Evolutionary conservation across 1,140 invertebrate species (phyloP).

Genomic region (Drosophila pachea): DNA sequence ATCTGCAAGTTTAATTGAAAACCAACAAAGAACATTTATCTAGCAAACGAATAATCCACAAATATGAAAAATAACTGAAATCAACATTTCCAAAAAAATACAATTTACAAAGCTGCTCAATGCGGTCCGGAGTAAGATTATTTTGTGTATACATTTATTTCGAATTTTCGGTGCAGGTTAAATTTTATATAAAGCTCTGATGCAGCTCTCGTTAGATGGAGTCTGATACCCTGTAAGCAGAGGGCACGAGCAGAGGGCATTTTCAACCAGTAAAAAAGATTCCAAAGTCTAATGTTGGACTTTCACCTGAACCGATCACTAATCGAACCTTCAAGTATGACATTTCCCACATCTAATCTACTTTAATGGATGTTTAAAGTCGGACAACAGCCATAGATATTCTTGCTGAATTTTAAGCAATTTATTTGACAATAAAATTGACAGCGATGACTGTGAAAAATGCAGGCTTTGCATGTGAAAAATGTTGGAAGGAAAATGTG

Average conservation of each 20-base stretch:
- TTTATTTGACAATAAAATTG: constrained; percentile 31
- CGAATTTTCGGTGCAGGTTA: not conserved
- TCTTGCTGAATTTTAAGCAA: constrained; percentile 3
- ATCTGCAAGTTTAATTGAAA: constrained; percentile 19
- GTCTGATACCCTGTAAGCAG: not conserved
- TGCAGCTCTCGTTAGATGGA: not conserved
- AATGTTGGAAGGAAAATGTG: not conserved
- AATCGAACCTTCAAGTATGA: no score
- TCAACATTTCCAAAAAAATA: not conserved
- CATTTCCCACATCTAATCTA: no score
- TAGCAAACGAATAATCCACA: constrained; percentile 6
- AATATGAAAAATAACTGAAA: constrained; percentile 1
- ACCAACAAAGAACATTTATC: constrained; percentile 12
- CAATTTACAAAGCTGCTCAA: not conserved
- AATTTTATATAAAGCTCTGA: not conserved
- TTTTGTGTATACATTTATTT: not conserved
- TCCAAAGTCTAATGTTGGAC: no score
- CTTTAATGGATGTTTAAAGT: not conserved
- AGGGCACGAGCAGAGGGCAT: no score
- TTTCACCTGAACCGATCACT: no score
- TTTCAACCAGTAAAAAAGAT: no score
- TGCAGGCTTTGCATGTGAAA: constrained; percentile 14
- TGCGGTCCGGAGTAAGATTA: not conserved
- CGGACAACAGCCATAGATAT: no score
- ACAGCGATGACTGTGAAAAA: constrained; percentile 8